Percentiles rank a stretch among this genome's conserved stretches.
Evolutionary conservation across 2,797 vertebrate genomes (phyloP).

Genomic region (Gastrophryne carolinensis): DNA sequence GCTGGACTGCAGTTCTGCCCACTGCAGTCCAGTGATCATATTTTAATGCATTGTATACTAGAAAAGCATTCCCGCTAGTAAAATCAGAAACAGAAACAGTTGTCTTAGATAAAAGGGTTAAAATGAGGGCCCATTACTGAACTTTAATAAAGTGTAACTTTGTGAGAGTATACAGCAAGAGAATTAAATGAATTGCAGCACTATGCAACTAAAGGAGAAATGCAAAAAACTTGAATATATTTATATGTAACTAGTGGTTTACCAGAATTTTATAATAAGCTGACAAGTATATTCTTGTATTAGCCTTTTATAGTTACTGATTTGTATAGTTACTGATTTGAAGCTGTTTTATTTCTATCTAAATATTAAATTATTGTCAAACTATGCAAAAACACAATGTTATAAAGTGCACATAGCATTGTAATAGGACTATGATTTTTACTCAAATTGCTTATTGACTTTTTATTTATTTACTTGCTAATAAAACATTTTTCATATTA

Average conservation of each 20-base stretch:
- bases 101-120: too few species aligned
- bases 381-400: not conserved
- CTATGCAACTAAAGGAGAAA: not conserved
- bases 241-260: not conserved
- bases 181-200: not conserved
- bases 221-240: not conserved
- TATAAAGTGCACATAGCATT: not conserved
- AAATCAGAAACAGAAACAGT: too few species aligned
- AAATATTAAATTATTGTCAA: constrained; percentile 9
- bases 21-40: too few species aligned
- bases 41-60: too few species aligned
- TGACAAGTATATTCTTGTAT: constrained; percentile 32
- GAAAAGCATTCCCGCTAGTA: too few species aligned
- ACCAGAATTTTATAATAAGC: not conserved
- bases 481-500: too few species aligned
- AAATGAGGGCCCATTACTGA: too few species aligned
- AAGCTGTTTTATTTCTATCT: constrained; percentile 5
- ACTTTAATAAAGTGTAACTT: not conserved
- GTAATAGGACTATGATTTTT: too few species aligned
- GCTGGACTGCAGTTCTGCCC: too few species aligned
- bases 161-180: not conserved
- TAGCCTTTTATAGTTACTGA: not conserved
- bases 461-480: too few species aligned
- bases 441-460: too few species aligned
- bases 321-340: not conserved